Percentiles rank a stretch among this genome's conserved stretches.
phyloP scores from a whole-genome alignment of 1,140 invertebrate species.

The Popillia japonica region DNA sequence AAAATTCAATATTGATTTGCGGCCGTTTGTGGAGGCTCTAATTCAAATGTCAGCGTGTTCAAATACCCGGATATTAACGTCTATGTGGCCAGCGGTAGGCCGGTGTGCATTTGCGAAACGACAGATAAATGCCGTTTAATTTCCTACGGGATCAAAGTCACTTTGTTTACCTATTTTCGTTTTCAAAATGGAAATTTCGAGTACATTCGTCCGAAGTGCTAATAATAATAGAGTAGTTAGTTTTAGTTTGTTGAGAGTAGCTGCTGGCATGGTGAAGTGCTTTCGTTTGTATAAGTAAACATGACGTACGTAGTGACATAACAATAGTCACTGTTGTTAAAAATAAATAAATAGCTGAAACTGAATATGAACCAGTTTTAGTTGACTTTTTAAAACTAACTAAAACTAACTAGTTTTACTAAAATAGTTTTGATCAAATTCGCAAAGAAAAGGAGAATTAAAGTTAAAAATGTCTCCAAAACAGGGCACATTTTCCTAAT shows the following conservation, averaged over 20 bases:
- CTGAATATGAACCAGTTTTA: too few relatives aligned
- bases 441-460: too few relatives aligned
- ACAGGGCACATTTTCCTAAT: too few relatives aligned
- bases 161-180: background rate
- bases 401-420: too few relatives aligned
- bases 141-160: conserved; percentile 17
- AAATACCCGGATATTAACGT: conserved; percentile 34
- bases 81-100: background rate
- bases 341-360: too few relatives aligned
- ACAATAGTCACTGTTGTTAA: too few relatives aligned
- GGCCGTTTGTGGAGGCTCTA: background rate
- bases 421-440: too few relatives aligned
- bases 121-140: conserved; percentile 32
- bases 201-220: background rate
- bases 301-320: too few relatives aligned
- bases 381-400: too few relatives aligned
- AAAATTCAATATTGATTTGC: conserved; percentile 31
- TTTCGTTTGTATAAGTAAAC: too few relatives aligned
- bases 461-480: too few relatives aligned
- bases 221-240: background rate
- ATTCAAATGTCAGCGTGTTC: conserved; percentile 29
- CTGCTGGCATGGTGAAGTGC: too few relatives aligned
- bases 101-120: conserved; percentile 11
- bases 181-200: background rate
- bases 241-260: background rate